phyloP scores from a whole-genome alignment of 2,888 invertebrate species.

The Drosophila bunnanda region DNA sequence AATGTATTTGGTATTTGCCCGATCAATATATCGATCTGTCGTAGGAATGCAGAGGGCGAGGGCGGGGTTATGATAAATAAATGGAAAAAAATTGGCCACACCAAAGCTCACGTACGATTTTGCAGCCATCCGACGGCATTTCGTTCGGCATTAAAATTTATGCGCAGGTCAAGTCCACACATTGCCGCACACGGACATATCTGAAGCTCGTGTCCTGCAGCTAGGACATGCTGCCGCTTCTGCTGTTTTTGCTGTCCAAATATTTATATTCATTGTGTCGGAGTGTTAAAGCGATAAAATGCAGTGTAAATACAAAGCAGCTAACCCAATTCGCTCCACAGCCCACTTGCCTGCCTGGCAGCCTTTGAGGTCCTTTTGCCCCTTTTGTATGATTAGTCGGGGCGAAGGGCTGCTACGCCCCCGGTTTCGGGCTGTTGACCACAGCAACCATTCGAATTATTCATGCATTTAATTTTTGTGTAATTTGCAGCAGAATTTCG shows the following conservation, averaged over 20 bases:
- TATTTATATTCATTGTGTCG: conserved; percentile 81
- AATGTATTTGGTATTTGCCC: conserved; percentile 56
- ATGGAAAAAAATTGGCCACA: conserved; percentile 14
- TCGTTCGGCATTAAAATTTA: conserved; percentile 77
- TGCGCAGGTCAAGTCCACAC: conserved; percentile 69
- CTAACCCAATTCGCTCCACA: conserved; percentile 24
- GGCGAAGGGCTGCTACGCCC: conserved; percentile 11
- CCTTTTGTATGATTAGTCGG: conserved; percentile 63
- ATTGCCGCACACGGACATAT: conserved; percentile 50
- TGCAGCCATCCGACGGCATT: conserved; percentile 51
- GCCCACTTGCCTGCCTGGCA: background rate
- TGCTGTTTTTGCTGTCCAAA: conserved; percentile 81
- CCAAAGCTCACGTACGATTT: conserved; percentile 27
- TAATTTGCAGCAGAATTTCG: conserved; percentile 76
- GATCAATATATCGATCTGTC: conserved; percentile 37
- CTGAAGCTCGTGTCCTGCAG: conserved; percentile 67
- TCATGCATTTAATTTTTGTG: conserved; percentile 80
- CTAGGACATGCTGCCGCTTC: conserved; percentile 41
- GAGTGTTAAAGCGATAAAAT: conserved; percentile 80
- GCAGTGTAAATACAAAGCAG: conserved; percentile 78
- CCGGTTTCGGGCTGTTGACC: conserved; percentile 65
- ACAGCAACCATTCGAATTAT: conserved; percentile 80
- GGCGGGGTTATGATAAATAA: conserved; percentile 5
- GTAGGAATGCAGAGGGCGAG: background rate
- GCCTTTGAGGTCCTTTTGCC: conserved; percentile 33